Base-by-base conservation (phyloP, 1,140 invertebrate genomes). In the Trichonephila clavipes region DNA sequence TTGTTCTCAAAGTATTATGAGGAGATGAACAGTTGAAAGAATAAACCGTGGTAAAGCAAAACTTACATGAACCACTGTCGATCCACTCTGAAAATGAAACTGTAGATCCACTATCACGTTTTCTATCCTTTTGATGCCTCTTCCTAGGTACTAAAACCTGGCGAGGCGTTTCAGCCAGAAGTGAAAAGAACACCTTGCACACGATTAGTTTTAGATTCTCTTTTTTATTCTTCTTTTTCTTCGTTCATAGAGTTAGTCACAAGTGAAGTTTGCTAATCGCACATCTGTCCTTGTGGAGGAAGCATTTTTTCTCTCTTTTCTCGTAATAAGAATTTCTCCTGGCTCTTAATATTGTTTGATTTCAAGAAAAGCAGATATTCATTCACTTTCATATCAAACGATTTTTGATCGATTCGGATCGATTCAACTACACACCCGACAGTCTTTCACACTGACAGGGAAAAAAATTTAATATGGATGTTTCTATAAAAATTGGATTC, bases 131-230 rank as follows among this genome's bases (percentile, higher is more conserved):
- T 77, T 77, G 40, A 77, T 77, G 12, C 7, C 28, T 77, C 28
- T 40, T 77, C 66, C n/a, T 24, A 69, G 72, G 72, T 16, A 34
- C 18, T 40, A 28, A 12, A 28, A 14, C 18, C 34, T 16, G 16
- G 72, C 18, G 62, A 19, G 4, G 18, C 21, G 18, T 16, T 51
- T 8, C 44, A 16, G 16, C 61, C 14, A 77, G 28, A 69, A 24
- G 66, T 12, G 66, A 69, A 14, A 14, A 69, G 24, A 77, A 77
- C 72, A 77, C 72, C 72, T 77, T 77, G 72, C 72, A 34, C 72
- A 77, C 72, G 72, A 77, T 77, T 77, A 77, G 16, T 18, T 64
- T 64, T 64, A 16, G 12, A 64, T 64, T 64, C 21, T 64, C 2
- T 64, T 28, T 28, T 77, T 77, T 51, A 10, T 51, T 51, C 5